A percentile compares a stretch with the other conserved stretches of the same genome.
phyloP scores from a whole-genome alignment of 2,888 invertebrate genomes.

The Drosophila neonasuta region DNA sequence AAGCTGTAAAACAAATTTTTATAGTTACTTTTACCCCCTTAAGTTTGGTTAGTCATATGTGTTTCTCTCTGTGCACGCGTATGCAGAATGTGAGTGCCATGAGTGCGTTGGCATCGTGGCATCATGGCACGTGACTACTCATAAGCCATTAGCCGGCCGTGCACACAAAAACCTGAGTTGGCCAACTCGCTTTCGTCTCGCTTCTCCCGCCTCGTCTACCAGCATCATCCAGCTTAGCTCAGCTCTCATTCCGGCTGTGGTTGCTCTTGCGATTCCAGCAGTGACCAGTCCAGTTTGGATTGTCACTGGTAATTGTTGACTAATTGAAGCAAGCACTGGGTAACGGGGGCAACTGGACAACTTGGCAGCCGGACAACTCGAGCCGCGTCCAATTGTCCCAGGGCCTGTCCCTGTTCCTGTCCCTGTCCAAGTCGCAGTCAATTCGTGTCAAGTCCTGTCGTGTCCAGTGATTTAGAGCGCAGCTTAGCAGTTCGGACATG shows the following conservation, averaged over 20 bases:
- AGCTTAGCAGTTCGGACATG: slow-evolving; percentile 73
- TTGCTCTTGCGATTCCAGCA: slow-evolving; percentile 37
- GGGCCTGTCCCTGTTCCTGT: slow-evolving; percentile 5
- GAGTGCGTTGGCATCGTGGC: slow-evolving; percentile 52
- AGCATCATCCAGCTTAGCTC: background rate
- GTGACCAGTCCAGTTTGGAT: slow-evolving; percentile 52
- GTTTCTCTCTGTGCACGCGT: background rate
- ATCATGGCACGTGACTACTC: slow-evolving; percentile 72
- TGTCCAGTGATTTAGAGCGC: slow-evolving; percentile 74
- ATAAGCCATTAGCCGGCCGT: slow-evolving; percentile 69
- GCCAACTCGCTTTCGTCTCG: background rate
- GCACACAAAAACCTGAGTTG: slow-evolving; percentile 45
- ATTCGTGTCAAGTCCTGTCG: slow-evolving; percentile 60
- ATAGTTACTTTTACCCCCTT: too few species aligned
- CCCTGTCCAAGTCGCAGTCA: slow-evolving; percentile 27
- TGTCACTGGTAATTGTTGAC: slow-evolving; percentile 73
- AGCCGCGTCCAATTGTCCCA: background rate
- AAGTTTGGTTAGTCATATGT: too few species aligned
- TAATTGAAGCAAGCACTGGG: slow-evolving; percentile 63
- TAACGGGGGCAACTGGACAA: background rate
- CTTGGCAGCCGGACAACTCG: slow-evolving; percentile 1
- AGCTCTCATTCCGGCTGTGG: background rate
- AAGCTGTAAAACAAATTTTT: too few species aligned
- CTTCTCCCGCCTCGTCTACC: background rate
- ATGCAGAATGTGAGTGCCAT: slow-evolving; percentile 11